Evolutionary conservation across 2,888 invertebrate species (phyloP), one percentile per base, ranked within the genome.

Genomic region (Arctia plantaginis): DNA sequence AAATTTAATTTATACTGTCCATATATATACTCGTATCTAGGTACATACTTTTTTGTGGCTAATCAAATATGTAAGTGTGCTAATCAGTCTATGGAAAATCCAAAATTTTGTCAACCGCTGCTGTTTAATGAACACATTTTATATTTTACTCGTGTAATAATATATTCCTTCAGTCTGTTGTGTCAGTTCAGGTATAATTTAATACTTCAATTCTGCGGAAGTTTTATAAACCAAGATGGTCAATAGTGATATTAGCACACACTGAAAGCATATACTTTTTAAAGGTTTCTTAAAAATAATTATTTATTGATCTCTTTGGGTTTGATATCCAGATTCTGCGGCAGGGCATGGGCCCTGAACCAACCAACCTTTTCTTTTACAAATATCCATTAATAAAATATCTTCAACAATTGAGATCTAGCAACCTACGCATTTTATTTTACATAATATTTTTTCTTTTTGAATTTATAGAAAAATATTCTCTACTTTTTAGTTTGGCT

Each of bases 1-100:
- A 83, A 86, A 83, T 79, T 84, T 82, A 80, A 83, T 86, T 83
- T 77, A 78, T 79, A 79, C 80, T 77, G 73, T 70, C 30, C 62
- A 69, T 35, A 35, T n/a, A 39, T 74, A 77, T 68, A 79, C n/a
- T 55, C 23, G 12, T 77, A 73, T 79, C 76, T 73, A 71, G n/a
- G n/a, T n/a, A n/a, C n/a, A n/a, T 72, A 76, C 77, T 72, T 82
- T 79, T 79, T 78, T 75, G 75, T 65, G 77, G 70, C 76, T 72
- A 77, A 80, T 84, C 74, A 78, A 77, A 80, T 83, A 80, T 83
- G 78, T 77, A 77, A 75, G 73, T 72, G 20, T 74, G 68, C 47
- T 73, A 55, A 67, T 71, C 47, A 20, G 23, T 44, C 23, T 20
- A 20, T 30, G 35, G 18, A 59, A 59, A 23, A 33, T 47, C 35